Conservation (phyloP, 2,888 invertebrate species). For the Deroplatys truncata region DNA sequence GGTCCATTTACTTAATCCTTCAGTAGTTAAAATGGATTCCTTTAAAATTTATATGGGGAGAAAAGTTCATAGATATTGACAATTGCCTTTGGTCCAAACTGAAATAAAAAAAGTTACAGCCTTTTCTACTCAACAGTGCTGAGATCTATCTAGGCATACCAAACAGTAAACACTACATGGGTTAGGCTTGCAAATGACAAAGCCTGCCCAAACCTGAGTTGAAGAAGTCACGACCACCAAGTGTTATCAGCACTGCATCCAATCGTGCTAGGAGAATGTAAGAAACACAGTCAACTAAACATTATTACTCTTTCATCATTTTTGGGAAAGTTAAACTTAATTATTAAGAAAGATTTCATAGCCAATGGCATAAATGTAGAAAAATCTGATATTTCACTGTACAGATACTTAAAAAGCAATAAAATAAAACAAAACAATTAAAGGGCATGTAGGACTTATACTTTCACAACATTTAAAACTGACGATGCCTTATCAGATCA, state of each 20-base stretch:
- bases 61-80: too few relatives aligned
- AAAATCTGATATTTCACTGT: not conserved
- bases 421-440: too few relatives aligned
- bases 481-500: too few relatives aligned
- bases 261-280: slow-evolving; percentile 28
- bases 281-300: slow-evolving; percentile 4
- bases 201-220: slow-evolving; percentile 24
- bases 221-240: slow-evolving; percentile 19
- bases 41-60: too few relatives aligned
- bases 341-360: not conserved
- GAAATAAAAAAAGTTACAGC: too few relatives aligned
- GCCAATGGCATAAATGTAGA: not conserved
- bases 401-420: not conserved
- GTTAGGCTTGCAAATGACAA: slow-evolving; percentile 22
- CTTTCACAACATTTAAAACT: too few relatives aligned
- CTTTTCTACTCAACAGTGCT: not conserved
- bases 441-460: too few relatives aligned
- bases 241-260: slow-evolving; percentile 31
- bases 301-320: not conserved
- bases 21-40: too few relatives aligned
- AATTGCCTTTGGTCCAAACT: too few relatives aligned
- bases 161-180: not conserved
- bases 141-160: not conserved
- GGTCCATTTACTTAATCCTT: too few relatives aligned
- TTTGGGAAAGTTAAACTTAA: not conserved